These are phyloP conservation scores for Balaeniceps rex DNA, from an alignment of 2,113 vertebrate species.

Conservation along the genomic window DNA sequence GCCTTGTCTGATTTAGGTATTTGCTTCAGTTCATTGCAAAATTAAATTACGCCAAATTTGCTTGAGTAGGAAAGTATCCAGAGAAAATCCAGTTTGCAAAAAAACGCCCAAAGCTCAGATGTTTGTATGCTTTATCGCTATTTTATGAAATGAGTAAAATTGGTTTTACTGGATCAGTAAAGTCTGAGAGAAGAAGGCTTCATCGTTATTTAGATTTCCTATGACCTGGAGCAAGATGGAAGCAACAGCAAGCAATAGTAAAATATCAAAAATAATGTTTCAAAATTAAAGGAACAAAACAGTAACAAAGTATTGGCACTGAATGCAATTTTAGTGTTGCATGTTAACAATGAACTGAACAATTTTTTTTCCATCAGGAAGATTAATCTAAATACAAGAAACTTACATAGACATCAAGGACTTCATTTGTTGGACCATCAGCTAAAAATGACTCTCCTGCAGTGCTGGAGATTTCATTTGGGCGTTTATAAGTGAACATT, in stretches of 20 bases:
- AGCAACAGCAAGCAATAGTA: not conserved
- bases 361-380: not conserved
- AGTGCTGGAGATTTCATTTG: constrained; percentile 94
- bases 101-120: not conserved
- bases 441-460: constrained; percentile 92
- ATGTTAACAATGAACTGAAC: not conserved
- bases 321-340: not conserved
- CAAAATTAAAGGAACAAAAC: not conserved
- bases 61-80: not conserved
- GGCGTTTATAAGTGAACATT: constrained; percentile 92
- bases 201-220: not conserved
- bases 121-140: not conserved
- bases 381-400: not conserved
- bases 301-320: not conserved
- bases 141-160: constrained; percentile 34
- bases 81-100: constrained; percentile 12
- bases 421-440: constrained; percentile 93
- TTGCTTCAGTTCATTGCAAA: constrained; percentile 39
- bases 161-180: constrained; percentile 32
- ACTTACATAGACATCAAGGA: constrained; percentile 95
- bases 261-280: not conserved
- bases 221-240: not conserved
- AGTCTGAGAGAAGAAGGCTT: not conserved
- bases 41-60: constrained; percentile 27
- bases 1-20: not conserved